These are phyloP conservation scores for Nephrotoma guestfalica DNA, from an alignment of 2,888 invertebrate species.

Conservation along the genomic window DNA sequence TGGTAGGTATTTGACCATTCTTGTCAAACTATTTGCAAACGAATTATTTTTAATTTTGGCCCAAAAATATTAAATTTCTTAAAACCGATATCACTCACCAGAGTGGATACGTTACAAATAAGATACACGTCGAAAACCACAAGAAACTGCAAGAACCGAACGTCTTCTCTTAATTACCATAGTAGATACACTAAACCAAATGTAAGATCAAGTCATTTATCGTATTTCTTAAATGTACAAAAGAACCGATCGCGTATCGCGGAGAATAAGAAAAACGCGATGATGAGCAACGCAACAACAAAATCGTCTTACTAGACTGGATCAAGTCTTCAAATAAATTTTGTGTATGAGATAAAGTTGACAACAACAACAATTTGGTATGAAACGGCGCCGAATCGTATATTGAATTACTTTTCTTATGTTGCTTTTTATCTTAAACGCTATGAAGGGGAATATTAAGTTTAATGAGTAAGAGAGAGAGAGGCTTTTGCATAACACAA, in stretches of 20 bases:
- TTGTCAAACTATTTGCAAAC: no score
- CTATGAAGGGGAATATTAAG: neutral
- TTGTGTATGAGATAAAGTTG: neutral
- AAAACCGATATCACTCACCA: no score
- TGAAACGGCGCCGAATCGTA: neutral
- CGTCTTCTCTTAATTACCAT: neutral
- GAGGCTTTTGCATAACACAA: neutral
- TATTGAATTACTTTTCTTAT: neutral
- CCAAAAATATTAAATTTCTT: no score
- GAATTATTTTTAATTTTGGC: no score
- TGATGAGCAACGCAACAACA: no score
- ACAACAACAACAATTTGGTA: neutral
- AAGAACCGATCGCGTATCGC: no score
- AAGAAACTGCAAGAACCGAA: no score
- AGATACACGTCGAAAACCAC: no score
- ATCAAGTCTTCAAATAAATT: neutral
- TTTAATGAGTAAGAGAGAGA: neutral
- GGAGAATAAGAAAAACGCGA: no score
- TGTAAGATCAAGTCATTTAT: neutral
- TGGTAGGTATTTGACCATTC: no score
- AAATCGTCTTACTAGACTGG: neutral
- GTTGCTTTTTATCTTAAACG: neutral
- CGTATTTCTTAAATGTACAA: neutral
- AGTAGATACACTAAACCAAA: neutral
- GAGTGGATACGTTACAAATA: no score